A percentile compares a stretch with the other conserved stretches of the same genome.
phyloP scores from a whole-genome alignment of 2,113 vertebrate species.

The Alexandromys fortis region DNA sequence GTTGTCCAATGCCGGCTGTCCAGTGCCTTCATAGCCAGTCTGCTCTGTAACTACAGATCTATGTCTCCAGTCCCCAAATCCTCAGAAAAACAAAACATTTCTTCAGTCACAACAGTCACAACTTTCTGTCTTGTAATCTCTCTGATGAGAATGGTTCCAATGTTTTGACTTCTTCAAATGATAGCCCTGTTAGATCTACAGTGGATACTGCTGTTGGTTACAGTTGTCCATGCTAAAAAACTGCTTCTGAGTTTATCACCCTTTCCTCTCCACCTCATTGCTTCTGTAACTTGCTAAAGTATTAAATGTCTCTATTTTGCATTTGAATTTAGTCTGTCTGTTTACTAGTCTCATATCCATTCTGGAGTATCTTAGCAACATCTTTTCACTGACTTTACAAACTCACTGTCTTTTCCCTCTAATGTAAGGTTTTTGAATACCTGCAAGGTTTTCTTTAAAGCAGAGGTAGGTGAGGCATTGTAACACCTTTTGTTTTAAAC shows the following conservation, averaged over 20 bases:
- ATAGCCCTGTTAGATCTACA: background rate
- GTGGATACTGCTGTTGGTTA: background rate
- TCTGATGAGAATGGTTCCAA: background rate
- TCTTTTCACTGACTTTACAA: background rate
- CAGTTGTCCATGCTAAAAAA: background rate
- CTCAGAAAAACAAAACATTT: background rate
- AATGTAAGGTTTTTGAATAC: background rate
- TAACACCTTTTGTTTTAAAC: background rate
- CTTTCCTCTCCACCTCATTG: background rate
- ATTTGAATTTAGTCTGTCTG: background rate
- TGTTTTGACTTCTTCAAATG: background rate
- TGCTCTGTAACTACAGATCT: background rate
- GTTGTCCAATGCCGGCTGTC: rapidly evolving
- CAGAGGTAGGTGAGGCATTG: background rate
- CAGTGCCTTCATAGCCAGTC: background rate
- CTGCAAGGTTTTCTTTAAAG: background rate
- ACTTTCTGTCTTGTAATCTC: background rate
- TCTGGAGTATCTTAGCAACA: background rate
- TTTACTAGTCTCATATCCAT: background rate
- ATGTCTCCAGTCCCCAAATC: background rate
- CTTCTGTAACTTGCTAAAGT: background rate
- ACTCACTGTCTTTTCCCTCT: background rate
- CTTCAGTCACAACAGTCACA: background rate
- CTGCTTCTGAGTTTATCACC: background rate
- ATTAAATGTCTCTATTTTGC: background rate